Evolutionary conservation across 2,888 invertebrate genomes (phyloP), one percentile per base, ranked within the genome.

Genomic region (Eudasyphora cyanicolor): DNA sequence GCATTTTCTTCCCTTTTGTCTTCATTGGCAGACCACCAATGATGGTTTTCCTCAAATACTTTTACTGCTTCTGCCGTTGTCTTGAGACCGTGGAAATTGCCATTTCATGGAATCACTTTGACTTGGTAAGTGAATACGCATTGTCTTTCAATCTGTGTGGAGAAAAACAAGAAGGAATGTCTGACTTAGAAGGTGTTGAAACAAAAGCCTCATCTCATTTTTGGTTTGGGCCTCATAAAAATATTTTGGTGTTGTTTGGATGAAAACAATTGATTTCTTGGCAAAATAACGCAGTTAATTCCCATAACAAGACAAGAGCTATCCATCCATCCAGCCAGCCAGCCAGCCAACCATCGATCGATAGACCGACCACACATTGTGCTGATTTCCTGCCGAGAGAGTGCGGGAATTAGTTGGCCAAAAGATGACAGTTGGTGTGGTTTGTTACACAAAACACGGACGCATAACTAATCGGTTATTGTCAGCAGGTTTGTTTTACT

Each of bases 161-260:
- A 67, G n/a, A n/a, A n/a, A n/a, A n/a, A n/a, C n/a, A n/a, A n/a
- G n/a, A n/a, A n/a, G n/a, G n/a, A n/a, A n/a, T n/a, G n/a, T n/a
- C 27, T 19, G 10, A 32, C 21, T 71, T 69, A 73, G 27, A 73
- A 82, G 74, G 82, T 79, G 82, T 82, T 73, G 38, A 79, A 84
- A 75, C 78, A 81, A 80, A 82, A 82, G 85, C 49, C 80, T 51
- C 35, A 14, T 51, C 24, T 32, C 19, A n/a, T 84, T 84, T n/a
- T 84, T 64, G 85, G 85, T 85, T 86, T 85, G 71, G 73, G 78
- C 79, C 82, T 80, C 76, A 76, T 82, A 86, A 84, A n/a, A n/a
- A 85, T 85, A 76, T 76, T 62, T 76, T 75, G 71, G 67, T 71
- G 75, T 75, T 49, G 24, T 51, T 10, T 45, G 42, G 3, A 17